Percentiles rank a stretch among this genome's conserved stretches.
These are phyloP conservation scores for Amphilophus citrinellus DNA, from an alignment of 2,113 vertebrate genomes.

Conservation along the genomic window DNA sequence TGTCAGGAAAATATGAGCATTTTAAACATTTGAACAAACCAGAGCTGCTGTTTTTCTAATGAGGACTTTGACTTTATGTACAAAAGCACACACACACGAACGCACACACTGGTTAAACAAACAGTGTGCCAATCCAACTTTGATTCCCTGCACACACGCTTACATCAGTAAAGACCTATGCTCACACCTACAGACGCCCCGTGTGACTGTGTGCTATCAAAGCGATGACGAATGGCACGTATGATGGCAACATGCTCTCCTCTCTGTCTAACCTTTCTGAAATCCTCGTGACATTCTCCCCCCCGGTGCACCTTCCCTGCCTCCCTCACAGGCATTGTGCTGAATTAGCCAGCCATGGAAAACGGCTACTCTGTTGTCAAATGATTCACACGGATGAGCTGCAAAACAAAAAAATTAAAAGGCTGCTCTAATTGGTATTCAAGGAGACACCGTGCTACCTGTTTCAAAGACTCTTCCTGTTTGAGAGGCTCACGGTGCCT, in stretches of 20 bases:
- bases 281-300: conserved; percentile 59
- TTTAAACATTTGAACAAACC: conserved; percentile 2
- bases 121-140: neutral
- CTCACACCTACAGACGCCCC: neutral
- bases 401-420: neutral
- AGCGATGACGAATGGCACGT: conserved; percentile 49
- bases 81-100: neutral
- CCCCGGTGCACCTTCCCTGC: conserved; percentile 18
- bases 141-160: neutral
- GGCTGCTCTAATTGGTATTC: conserved; percentile 61
- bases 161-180: neutral
- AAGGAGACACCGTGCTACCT: conserved; percentile 23
- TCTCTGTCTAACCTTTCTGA: conserved; percentile 67
- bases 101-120: neutral
- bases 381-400: conserved; percentile 57
- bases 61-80: conserved; percentile 10
- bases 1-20: neutral
- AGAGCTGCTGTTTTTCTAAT: neutral
- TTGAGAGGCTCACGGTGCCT: conserved; percentile 37
- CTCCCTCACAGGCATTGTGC: conserved; percentile 48
- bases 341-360: conserved; percentile 57
- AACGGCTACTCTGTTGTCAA: conserved; percentile 60
- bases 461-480: conserved; percentile 50
- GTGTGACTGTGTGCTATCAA: conserved; percentile 9
- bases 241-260: conserved; percentile 30